Percentiles rank a stretch among this genome's conserved stretches.
Evolutionary conservation across 2,113 vertebrate species (phyloP).

Genomic region (Actenoides hombroni): DNA sequence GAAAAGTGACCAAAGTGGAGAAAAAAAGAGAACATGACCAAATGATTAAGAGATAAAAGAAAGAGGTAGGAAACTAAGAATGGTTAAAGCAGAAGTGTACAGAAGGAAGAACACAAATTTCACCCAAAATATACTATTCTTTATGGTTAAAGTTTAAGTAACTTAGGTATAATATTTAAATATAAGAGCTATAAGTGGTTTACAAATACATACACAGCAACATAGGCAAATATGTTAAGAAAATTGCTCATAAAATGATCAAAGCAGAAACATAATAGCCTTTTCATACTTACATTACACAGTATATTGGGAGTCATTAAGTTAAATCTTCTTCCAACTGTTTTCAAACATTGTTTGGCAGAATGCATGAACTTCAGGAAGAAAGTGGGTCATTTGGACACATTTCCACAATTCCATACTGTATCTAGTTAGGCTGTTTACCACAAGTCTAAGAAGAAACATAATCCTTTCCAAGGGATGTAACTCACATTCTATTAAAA

Average conservation of each 20-base stretch:
- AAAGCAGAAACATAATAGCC: neutral
- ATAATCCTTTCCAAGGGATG: neutral
- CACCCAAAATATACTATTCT: neutral
- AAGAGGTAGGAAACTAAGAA: neutral
- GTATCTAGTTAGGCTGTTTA: neutral
- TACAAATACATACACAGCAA: neutral
- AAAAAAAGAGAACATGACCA: neutral
- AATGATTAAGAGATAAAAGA: neutral
- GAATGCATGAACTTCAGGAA: neutral
- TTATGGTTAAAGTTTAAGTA: neutral
- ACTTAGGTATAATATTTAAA: neutral
- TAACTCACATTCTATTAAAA: neutral
- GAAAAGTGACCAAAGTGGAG: neutral
- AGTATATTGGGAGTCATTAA: neutral
- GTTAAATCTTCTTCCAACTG: neutral
- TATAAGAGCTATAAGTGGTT: neutral
- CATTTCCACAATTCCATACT: neutral
- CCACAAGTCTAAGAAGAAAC: neutral
- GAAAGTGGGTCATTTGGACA: neutral
- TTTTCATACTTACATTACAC: neutral
- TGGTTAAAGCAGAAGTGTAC: neutral
- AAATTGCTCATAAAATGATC: neutral
- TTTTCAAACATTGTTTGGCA: neutral
- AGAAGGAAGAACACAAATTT: neutral
- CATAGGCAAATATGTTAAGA: neutral